Evolutionary conservation across 37 sponge, comb jelly and placozoan species (phyloP), one percentile per base, ranked within the genome.

Genomic region (Crambe crambe): DNA sequence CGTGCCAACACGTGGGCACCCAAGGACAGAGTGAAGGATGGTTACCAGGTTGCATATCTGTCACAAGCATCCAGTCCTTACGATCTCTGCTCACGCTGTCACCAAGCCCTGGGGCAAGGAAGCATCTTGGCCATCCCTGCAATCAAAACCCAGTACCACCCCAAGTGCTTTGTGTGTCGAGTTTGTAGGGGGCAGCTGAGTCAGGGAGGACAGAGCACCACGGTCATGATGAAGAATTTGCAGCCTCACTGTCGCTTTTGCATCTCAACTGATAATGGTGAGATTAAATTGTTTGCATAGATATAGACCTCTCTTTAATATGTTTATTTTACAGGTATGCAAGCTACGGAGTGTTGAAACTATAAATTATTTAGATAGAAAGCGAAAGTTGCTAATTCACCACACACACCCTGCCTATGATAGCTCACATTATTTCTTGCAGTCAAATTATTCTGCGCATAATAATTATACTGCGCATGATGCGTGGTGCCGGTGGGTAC

Each of bases 161-260:
- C 61, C 22, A 18, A 44, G 31, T 92, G 92, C 75, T 84, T 92
- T 47, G 62, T 58, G 21, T 92, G 92, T 76, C 30, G 37, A 0
- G 89, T 92, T 30, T 92, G 92, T 42, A 75, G 56, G 29, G 32
- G 61, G 29, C 66, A 51, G 1, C 81, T 92, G 56, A 29, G 44
- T 64, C 22, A 38, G 6, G 77, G 74, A 23, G 83, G 29, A 37
- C 36, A 32, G 10, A 59, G 26, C 9, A 81, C 77, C 8, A 63
- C 31, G 0, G 80, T 90, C 1, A 41, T 85, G 20, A 63, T 90
- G 59, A 66, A 59, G 37, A 74, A 51, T 38, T 58, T 41, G 30
- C 74, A 68, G 26, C 76, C 81, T 47, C 86, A 90, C 57, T 90
- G 90, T 68, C 42, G 65, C 35, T 56, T 43, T 56, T 90, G 90